A percentile compares a stretch with the other conserved stretches of the same genome.
Evolutionary conservation across 1,140 invertebrate genomes (phyloP).

Genomic region (Gryon sp.): DNA sequence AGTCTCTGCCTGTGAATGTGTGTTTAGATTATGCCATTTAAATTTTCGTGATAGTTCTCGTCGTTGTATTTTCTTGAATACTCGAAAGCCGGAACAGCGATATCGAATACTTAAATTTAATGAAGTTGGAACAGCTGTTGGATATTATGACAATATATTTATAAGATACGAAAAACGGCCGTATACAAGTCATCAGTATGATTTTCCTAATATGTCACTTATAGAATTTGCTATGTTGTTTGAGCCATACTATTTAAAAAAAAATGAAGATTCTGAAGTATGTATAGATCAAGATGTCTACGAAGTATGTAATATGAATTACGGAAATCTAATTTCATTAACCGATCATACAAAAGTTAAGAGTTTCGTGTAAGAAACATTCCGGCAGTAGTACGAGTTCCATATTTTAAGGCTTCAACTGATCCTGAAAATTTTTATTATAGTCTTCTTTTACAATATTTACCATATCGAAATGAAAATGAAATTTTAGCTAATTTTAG

Average conservation of each 20-base stretch:
- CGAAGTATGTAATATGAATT: too few relatives aligned
- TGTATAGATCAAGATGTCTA: constrained; percentile 8
- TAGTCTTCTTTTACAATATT: constrained; percentile 69
- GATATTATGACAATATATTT: constrained; percentile 69
- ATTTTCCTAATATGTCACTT: too few relatives aligned
- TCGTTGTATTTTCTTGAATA: constrained; percentile 68
- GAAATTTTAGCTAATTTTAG: constrained; percentile 64
- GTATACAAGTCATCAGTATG: too few relatives aligned
- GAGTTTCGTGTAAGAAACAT: too few relatives aligned
- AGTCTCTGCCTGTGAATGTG: constrained; percentile 69
- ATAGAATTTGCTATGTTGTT: too few relatives aligned
- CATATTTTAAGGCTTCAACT: constrained; percentile 66
- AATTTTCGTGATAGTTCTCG: constrained; percentile 63
- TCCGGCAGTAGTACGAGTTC: constrained; percentile 67
- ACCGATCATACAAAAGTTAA: too few relatives aligned
- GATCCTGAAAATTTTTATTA: constrained; percentile 70
- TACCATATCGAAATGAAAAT: constrained; percentile 66
- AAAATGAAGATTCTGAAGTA: constrained; percentile 5
- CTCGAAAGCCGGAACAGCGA: constrained; percentile 68
- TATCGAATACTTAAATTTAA: constrained; percentile 70
- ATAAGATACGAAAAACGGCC: constrained; percentile 70
- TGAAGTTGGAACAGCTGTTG: constrained; percentile 29
- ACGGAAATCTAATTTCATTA: too few relatives aligned
- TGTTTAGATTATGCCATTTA: constrained; percentile 70
- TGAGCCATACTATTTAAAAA: too few relatives aligned